Conservation (phyloP, 1,140 invertebrate species). For the Drosophila lacertosa region DNA sequence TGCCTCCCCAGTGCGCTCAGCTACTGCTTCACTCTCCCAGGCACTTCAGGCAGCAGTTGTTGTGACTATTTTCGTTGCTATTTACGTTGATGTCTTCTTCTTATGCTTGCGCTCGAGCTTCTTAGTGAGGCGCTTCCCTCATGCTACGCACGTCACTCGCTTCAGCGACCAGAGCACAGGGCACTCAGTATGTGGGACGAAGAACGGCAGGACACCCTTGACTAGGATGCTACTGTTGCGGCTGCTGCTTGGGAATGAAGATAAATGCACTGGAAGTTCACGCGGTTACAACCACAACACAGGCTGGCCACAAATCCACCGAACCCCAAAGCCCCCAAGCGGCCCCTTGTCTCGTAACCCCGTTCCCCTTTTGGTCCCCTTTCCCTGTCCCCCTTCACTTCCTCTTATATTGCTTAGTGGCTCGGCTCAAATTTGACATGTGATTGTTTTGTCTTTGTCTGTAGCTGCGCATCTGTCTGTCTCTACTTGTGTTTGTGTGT, state of each 20-base stretch:
- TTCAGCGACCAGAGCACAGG: slow-evolving; percentile 36
- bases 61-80: slow-evolving; percentile 68
- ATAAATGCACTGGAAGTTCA: slow-evolving; percentile 81
- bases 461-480: slow-evolving; percentile 51
- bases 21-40: slow-evolving; percentile 11
- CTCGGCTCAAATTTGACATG: slow-evolving; percentile 78
- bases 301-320: slow-evolving; percentile 65
- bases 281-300: slow-evolving; percentile 69
- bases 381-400: neutral
- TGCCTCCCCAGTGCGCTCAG: slow-evolving; percentile 7
- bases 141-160: slow-evolving; percentile 44
- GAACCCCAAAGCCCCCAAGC: slow-evolving; percentile 29
- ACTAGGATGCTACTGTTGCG: slow-evolving; percentile 43
- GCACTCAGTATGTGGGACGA: neutral
- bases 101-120: slow-evolving; percentile 37
- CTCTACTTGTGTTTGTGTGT: slow-evolving; percentile 14
- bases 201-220: slow-evolving; percentile 24
- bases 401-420: slow-evolving; percentile 69
- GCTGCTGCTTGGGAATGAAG: slow-evolving; percentile 64
- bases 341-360: slow-evolving; percentile 13
- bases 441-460: slow-evolving; percentile 71
- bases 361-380: no score
- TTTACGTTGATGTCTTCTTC: slow-evolving; percentile 63
- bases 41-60: slow-evolving; percentile 47
- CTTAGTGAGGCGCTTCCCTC: slow-evolving; percentile 31